Base-by-base conservation (phyloP, 1,140 invertebrate species). In the Ruditapes philippinarum region DNA sequence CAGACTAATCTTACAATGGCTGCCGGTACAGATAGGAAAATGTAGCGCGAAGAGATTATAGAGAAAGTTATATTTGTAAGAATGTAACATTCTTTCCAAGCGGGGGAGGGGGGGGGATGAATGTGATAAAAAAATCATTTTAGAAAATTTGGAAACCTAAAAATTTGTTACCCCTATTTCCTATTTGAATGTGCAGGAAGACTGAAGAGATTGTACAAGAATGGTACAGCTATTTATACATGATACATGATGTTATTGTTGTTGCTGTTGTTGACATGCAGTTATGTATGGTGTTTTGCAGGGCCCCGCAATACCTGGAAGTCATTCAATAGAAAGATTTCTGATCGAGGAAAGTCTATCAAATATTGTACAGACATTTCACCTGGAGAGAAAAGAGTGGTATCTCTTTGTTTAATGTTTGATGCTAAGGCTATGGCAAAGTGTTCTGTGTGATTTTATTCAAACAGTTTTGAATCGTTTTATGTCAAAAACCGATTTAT, bases 301-400 rank as follows among this genome's bases (percentile, higher is more conserved):
- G 95, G 96, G 96, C 14, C 96, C 96, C 62, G 95, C 96, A 54
- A 96, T 99, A 57, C 99, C 99, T 0, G 99, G 98, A 40, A 98
- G 98, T 79, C 99, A 99, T 96, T 98, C 99, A 0, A 99, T 99
- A 90, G 99, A 99, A 96, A 97, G 99, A 91, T 99, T 99, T 96
- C 96, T 99, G 0, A 99, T 99, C 93, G 99, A 99, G 96, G 99
- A 99, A 95, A 99, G 99, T 95, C 96, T 99, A 7, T 97, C 98
- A 93, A 98, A 99, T 91, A 99, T 99, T 62, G 97, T 99, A 89
- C 97, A 99, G 94, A 98, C 98, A 91, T 97, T 98, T 96, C 97
- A 98, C 94, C 95, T 97, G 11, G 99, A 99, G 95, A 96, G 99
- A 84, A 99, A 99, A 96, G 98, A 99, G 94, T 99, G 99, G 97